These are phyloP conservation scores for Parelbella ahira DNA, from an alignment of 2,888 invertebrate species.

Conservation along the genomic window DNA sequence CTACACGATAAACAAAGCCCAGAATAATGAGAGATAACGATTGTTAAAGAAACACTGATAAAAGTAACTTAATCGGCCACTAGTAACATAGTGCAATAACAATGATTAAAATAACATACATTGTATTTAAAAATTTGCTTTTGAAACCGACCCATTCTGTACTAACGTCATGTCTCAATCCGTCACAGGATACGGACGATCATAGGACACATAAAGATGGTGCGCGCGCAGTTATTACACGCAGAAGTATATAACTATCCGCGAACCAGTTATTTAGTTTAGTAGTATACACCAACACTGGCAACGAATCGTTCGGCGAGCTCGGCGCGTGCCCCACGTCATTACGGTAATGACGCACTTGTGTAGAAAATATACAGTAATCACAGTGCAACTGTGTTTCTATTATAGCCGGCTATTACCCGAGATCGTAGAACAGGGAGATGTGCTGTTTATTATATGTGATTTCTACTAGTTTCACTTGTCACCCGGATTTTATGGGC, in stretches of 20 bases:
- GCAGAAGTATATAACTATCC: conserved; percentile 8
- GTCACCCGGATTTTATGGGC: conserved; percentile 34
- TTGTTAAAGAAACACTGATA: no score
- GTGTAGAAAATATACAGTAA: conserved; percentile 64
- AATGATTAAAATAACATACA: no score
- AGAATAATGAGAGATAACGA: no score
- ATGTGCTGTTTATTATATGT: conserved; percentile 38
- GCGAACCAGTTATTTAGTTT: conserved; percentile 33
- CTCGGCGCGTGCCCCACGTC: conserved; percentile 49
- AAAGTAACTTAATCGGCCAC: no score
- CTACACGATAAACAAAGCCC: no score
- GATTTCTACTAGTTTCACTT: conserved; percentile 42
- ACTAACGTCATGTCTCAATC: no score
- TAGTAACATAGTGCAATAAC: no score
- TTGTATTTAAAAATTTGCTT: no score
- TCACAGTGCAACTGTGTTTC: conserved; percentile 48
- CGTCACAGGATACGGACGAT: no score
- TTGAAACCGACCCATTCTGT: no score
- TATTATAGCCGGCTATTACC: conserved; percentile 47
- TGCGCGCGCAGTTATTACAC: conserved; percentile 6
- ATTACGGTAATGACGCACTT: conserved; percentile 61
- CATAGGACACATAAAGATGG: no score
- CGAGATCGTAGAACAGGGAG: conserved; percentile 33
- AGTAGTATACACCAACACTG: no score
- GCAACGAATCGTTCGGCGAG: conserved; percentile 33